These are phyloP conservation scores for Pseudonaja textilis DNA, from an alignment of 2,113 vertebrate genomes.

Conservation along the genomic window DNA sequence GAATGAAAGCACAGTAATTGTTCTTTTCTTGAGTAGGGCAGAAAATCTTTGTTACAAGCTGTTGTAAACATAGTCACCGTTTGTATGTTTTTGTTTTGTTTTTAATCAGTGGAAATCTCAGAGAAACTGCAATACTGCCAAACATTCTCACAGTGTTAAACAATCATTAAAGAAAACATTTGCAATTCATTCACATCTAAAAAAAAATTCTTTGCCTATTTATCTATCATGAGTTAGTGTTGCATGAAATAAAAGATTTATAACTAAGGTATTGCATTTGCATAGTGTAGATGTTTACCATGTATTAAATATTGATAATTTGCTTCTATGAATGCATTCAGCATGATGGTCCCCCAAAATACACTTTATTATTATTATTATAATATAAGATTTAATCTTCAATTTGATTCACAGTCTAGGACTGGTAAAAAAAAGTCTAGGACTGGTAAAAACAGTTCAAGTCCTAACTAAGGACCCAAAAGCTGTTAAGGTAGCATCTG, in stretches of 20 bases:
- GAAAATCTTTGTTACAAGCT: neutral
- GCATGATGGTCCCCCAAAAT: neutral
- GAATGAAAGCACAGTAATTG: neutral
- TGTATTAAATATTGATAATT: neutral
- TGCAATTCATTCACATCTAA: neutral
- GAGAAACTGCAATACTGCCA: neutral
- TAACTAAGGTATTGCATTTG: neutral
- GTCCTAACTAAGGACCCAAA: too few species aligned
- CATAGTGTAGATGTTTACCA: neutral
- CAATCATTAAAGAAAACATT: neutral
- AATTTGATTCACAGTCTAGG: too few species aligned
- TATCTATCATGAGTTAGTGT: neutral
- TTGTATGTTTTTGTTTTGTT: neutral
- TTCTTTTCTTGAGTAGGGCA: neutral
- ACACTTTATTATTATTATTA: too few species aligned
- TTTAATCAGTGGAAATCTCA: neutral
- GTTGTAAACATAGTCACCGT: neutral
- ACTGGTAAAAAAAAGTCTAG: too few species aligned
- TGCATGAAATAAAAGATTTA: neutral
- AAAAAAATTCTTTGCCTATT: neutral
- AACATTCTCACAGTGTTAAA: neutral
- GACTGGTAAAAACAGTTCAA: too few species aligned
- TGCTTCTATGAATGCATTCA: neutral
- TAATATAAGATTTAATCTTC: too few species aligned
- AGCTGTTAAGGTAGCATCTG: too few species aligned